Conservation (phyloP, 2,113 vertebrate species). For the Mellivora capensis region DNA sequence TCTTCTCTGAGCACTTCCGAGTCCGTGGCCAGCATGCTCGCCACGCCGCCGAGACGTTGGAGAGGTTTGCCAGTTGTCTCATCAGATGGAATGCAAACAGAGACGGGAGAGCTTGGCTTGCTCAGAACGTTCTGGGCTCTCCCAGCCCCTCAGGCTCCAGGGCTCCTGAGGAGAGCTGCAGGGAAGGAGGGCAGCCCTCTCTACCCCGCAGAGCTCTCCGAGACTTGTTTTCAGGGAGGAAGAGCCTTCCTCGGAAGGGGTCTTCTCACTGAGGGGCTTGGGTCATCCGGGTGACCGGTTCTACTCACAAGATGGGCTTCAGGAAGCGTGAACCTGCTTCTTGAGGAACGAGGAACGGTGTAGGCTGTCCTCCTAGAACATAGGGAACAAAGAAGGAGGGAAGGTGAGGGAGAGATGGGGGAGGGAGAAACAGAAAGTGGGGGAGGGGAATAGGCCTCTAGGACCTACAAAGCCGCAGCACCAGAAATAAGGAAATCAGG, state of each 20-base stretch:
- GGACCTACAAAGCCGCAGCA: too few species aligned
- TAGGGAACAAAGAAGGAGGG: background rate
- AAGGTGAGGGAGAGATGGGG: too few species aligned
- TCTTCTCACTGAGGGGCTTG: background rate
- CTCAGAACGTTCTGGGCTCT: background rate
- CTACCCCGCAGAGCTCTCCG: background rate
- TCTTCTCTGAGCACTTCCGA: background rate
- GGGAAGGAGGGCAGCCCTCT: background rate
- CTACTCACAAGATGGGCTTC: background rate
- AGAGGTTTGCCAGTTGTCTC: background rate
- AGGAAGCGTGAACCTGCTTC: background rate
- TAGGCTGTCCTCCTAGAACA: background rate
- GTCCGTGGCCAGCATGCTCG: background rate
- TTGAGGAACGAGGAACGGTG: background rate
- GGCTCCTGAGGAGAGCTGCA: background rate
- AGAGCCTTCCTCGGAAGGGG: background rate
- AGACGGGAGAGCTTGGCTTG: background rate
- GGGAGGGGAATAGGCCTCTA: too few species aligned
- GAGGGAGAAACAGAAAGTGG: too few species aligned
- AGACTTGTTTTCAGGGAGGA: background rate
- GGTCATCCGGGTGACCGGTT: too few species aligned
- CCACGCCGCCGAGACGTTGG: background rate
- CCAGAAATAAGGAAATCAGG: background rate
- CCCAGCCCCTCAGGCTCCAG: background rate
- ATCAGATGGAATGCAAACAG: slow-evolving; percentile 31